A percentile compares a stretch with the other conserved stretches of the same genome.
phyloP scores from a whole-genome alignment of 2,113 vertebrate genomes.

The Chrysochloris asiatica region DNA sequence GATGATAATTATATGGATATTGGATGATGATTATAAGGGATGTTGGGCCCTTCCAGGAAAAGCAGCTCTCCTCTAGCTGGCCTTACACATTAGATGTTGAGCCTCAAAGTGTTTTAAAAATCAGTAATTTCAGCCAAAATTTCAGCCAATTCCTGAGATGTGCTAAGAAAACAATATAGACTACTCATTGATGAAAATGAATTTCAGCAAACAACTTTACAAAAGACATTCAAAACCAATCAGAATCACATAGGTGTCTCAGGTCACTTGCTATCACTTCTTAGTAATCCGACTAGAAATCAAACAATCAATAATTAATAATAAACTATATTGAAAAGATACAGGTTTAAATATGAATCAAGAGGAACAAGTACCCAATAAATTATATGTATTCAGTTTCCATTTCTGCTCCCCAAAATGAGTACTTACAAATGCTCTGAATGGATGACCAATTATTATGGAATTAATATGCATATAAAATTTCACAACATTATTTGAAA shows the following conservation, averaged over 20 bases:
- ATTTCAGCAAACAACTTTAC: constrained; percentile 22
- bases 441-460: not conserved
- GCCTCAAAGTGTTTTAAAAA: not conserved
- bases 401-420: constrained; percentile 32
- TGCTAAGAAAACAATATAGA: not conserved
- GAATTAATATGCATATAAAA: not conserved
- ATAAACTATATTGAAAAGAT: constrained; percentile 21
- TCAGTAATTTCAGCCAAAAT: constrained; percentile 28
- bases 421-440: not conserved
- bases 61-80: not conserved
- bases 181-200: constrained; percentile 6
- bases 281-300: constrained; percentile 17
- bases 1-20: not conserved
- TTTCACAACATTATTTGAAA: constrained; percentile 33
- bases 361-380: constrained; percentile 28
- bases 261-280: not conserved
- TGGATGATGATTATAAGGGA: too few relatives aligned
- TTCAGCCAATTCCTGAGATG: not conserved
- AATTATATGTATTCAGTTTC: constrained; percentile 29
- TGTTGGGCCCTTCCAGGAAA: not conserved
- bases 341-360: constrained; percentile 8
- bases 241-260: not conserved
- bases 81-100: constrained; percentile 1
- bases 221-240: not conserved
- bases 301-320: constrained; percentile 23